Evolutionary conservation across 2,797 vertebrate species (phyloP), one percentile per base, ranked within the genome.

Genomic region (Ciconia nigra): DNA sequence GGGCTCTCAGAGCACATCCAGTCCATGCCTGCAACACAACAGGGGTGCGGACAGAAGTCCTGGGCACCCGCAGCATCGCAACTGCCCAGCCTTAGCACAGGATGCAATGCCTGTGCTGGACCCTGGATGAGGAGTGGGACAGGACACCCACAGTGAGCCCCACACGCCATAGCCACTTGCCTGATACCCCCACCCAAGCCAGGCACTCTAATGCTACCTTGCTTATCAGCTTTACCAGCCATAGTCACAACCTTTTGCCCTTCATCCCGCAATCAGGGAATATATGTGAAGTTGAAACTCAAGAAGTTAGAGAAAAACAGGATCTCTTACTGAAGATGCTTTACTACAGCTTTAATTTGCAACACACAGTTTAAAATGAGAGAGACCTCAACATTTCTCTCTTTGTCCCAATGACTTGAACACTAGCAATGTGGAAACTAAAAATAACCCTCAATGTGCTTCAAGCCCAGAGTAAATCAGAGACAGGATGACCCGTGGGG

Each of bases 101-200:
- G 46, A 8, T 19, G 33, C 18, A n/a, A 3, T 16, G 7, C 21
- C 71, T 72, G 26, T 2, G 0, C 18, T 3, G 2, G 33, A n/a
- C 12, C 15, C 20, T 39, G 49, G 5, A 14, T 57, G 59, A 58
- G 37, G 46, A 69, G 22, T 6, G 28, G 37, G 37, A 16, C 4
- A 7, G 54, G 33, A 13, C 8, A 12, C 22, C 11, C 67, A 25
- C 20, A 15, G 69, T 0, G 6, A 88, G 25, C 14, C 37, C 9
- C 52, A 26, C 52, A 25, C 0, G 0, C 9, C 21, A 8, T 1
- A 0, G 33, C 9, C 52, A 25, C n/a, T 33, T 11, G 7, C 7
- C 2, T 63, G 51, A 28, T 33, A 46, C 16, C n/a, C 33, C 25
- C 17, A 22, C 7, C 26, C 33, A 20, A 65, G 31, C 22, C 67